These are phyloP conservation scores for Acanthoscelides obtectus DNA, from an alignment of 2,888 invertebrate species.

Conservation along the genomic window DNA sequence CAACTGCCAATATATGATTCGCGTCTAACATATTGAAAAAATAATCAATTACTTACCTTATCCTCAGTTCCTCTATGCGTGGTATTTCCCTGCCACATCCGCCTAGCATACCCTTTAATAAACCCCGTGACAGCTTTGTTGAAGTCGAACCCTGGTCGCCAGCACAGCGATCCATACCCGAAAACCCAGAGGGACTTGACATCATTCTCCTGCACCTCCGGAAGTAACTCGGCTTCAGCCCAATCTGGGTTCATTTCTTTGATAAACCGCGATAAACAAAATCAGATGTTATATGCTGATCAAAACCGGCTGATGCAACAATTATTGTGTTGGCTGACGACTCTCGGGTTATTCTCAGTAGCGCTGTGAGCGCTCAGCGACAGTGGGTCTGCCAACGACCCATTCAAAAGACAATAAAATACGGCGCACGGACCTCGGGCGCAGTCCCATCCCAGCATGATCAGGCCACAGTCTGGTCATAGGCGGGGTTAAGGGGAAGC, in stretches of 20 bases:
- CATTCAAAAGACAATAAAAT: no score
- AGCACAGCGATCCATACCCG: slow-evolving; percentile 93
- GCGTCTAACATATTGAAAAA: neutral
- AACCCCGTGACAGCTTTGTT: slow-evolving; percentile 77
- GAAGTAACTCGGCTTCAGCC: slow-evolving; percentile 29
- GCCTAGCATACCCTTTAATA: slow-evolving; percentile 72
- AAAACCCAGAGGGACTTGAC: slow-evolving; percentile 77
- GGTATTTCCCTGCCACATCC: slow-evolving; percentile 91
- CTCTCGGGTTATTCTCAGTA: neutral
- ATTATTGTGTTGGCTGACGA: neutral
- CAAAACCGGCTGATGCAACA: neutral
- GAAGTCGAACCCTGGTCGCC: slow-evolving; percentile 90
- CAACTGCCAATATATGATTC: no score
- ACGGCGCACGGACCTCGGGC: no score
- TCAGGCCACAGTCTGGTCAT: no score
- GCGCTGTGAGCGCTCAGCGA: neutral
- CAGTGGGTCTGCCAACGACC: no score
- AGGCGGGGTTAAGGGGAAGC: no score
- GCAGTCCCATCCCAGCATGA: no score
- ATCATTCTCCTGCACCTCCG: slow-evolving; percentile 37
- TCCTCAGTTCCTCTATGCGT: slow-evolving; percentile 72
- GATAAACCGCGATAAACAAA: neutral
- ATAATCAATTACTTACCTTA: slow-evolving; percentile 53
- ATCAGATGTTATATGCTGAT: no score
- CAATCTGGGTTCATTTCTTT: neutral